Base-by-base conservation (phyloP, 2,113 vertebrate genomes). In the Desmodus rotundus region DNA sequence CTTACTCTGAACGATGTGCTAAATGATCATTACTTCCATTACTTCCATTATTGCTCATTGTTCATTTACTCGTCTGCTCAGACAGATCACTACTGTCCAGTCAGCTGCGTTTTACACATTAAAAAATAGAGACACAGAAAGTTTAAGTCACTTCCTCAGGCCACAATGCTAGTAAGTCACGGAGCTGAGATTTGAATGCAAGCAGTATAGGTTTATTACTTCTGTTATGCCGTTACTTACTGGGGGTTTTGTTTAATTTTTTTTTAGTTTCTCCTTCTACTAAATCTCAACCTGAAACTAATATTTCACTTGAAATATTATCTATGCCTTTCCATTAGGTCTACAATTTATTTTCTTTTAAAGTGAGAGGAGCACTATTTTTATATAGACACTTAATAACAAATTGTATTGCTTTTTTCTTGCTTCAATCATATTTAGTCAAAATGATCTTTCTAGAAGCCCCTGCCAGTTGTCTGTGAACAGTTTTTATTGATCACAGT, bases 251-350 rank as follows among this genome's bases (percentile, higher is more conserved):
- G 28, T 76, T 47, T 63, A 5, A 31, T 80, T 77, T 52, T 5
- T 12, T 70, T 94, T 89, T 33, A 78, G 36, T 81, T 76, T 38
- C 7, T 89, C 56, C 20, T 81, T 85, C 80, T 81, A 15, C 41
- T 33, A 85, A 84, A 33, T 56, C 5, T 91, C 36, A 93, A 63
- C 84, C 33, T 94, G 87, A 87, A 93, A 90, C 52, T 65, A 84
- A 22, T 13, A 65, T 24, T 68, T 73, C 54, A 56, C 43, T 81
- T 93, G 36, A 87, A 70, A 56, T 85, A n/a, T 68, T 74, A 67
- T 52, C 68, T 10, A 14, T 89, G 5, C 31, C 31, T 86, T 83
- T 70, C 28, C 38, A 56, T 19, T 56, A 43, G 31, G 24, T 45
- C 38, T 83, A 65, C 50, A 78, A 76, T 56, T 45, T 87, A 83